These are phyloP conservation scores for Drosophila ustulata DNA, from an alignment of 2,888 invertebrate species.

Conservation along the genomic window DNA sequence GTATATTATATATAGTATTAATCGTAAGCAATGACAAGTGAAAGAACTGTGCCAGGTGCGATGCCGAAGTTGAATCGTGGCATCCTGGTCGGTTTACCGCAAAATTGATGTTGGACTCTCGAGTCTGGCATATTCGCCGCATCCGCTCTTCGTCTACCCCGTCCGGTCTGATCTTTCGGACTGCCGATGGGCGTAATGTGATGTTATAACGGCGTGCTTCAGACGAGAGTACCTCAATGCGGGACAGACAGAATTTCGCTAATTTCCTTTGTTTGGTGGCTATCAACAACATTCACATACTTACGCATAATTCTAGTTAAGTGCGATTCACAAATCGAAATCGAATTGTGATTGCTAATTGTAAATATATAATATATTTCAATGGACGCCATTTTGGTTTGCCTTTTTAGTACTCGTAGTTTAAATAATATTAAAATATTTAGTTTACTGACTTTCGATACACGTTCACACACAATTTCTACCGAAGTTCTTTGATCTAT, in stretches of 20 bases:
- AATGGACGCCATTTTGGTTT: conserved; percentile 43
- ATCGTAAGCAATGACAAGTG: conserved; percentile 81
- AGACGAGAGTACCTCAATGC: conserved; percentile 85
- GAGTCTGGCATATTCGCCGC: conserved; percentile 78
- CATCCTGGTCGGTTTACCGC: conserved; percentile 76
- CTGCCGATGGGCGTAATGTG: conserved; percentile 45
- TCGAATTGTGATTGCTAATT: conserved; percentile 36
- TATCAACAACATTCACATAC: conserved; percentile 38
- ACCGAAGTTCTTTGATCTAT: conserved; percentile 11
- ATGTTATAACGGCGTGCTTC: conserved; percentile 79
- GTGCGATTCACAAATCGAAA: conserved; percentile 1
- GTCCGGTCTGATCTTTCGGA: conserved; percentile 19
- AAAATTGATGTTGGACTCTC: conserved; percentile 85
- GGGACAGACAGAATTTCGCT: conserved; percentile 69
- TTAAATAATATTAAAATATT: neutral
- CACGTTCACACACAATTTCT: neutral
- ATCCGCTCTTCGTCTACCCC: conserved; percentile 52
- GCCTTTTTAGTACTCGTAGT: conserved; percentile 20
- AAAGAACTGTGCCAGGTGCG: conserved; percentile 65
- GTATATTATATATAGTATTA: conserved; percentile 35
- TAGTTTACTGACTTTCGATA: conserved; percentile 6
- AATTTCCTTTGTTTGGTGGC: conserved; percentile 54
- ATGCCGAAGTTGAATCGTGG: conserved; percentile 22
- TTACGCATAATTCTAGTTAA: conserved; percentile 21
- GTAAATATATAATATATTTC: conserved; percentile 68